phyloP scores from a whole-genome alignment of 1,140 invertebrate genomes.

The Pantala flavescens region DNA sequence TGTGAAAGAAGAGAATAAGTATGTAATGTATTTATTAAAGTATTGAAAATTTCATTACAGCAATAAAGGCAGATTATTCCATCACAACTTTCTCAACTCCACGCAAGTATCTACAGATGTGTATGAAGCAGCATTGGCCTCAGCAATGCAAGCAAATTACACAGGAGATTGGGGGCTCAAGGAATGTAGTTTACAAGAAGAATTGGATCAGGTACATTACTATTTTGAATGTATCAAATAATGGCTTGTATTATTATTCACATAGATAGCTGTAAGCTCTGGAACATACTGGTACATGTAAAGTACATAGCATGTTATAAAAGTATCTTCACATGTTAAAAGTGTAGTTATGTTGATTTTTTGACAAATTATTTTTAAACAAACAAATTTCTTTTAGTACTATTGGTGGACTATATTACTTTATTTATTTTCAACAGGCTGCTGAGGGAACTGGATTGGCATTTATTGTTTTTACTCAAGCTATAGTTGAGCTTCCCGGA shows the following conservation, averaged over 20 bases:
- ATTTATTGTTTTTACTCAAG: conserved; percentile 86
- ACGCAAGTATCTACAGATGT: conserved; percentile 41
- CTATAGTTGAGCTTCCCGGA: conserved; percentile 78
- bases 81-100: conserved; percentile 37
- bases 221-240: too few species aligned
- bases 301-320: too few species aligned
- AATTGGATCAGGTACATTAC: conserved; percentile 61
- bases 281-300: too few species aligned
- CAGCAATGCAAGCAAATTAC: conserved; percentile 34
- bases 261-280: too few species aligned
- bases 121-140: conserved; percentile 39
- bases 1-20: too few species aligned
- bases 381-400: not conserved
- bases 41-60: conserved; percentile 32
- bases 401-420: conserved; percentile 12
- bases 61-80: conserved; percentile 45
- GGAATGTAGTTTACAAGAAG: conserved; percentile 53
- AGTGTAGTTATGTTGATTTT: too few species aligned
- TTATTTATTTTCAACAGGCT: conserved; percentile 44
- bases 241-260: too few species aligned
- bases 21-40: too few species aligned
- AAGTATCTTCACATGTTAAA: too few species aligned
- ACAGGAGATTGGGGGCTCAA: conserved; percentile 32
- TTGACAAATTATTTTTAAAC: too few species aligned
- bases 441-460: conserved; percentile 88